Evolutionary conservation across 1,140 invertebrate species (phyloP).

Genomic region (Octopus sinensis): DNA sequence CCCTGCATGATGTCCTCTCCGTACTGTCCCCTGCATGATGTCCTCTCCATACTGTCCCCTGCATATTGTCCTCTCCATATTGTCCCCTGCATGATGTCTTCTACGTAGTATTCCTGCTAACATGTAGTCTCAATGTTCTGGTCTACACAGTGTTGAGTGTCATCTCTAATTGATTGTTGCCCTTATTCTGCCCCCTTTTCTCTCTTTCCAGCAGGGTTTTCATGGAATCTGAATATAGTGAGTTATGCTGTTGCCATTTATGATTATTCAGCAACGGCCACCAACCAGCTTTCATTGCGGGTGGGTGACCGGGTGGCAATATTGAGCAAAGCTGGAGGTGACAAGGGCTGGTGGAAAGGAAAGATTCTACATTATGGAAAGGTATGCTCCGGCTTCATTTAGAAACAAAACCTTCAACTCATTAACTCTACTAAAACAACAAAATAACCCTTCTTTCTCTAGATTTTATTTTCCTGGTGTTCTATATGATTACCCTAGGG

Average conservation of each 20-base stretch:
- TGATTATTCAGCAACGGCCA: conserved; percentile 63
- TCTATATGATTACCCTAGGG: neutral
- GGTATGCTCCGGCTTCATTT: conserved; percentile 46
- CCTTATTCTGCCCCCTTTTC: too few species aligned
- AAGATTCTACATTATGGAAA: conserved; percentile 69
- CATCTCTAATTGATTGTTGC: too few species aligned
- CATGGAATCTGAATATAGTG: conserved; percentile 42
- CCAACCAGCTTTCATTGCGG: conserved; percentile 73
- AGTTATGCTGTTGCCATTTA: conserved; percentile 55
- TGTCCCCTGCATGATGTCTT: too few species aligned
- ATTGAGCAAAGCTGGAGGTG: conserved; percentile 73
- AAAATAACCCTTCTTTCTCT: neutral
- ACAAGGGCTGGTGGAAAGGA: conserved; percentile 81
- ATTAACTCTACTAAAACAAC: conserved; percentile 1
- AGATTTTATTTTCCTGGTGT: neutral
- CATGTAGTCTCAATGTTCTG: too few species aligned
- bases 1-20: too few species aligned
- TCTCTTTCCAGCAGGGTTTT: too few species aligned
- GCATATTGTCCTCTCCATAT: too few species aligned
- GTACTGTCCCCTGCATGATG: too few species aligned
- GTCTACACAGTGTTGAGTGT: too few species aligned
- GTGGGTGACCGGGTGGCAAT: conserved; percentile 77
- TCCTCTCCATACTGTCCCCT: too few species aligned
- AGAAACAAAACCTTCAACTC: neutral
- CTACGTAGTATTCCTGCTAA: too few species aligned